Base-by-base conservation (phyloP, 2,888 invertebrate species). In the Platerodrilus igneus region DNA sequence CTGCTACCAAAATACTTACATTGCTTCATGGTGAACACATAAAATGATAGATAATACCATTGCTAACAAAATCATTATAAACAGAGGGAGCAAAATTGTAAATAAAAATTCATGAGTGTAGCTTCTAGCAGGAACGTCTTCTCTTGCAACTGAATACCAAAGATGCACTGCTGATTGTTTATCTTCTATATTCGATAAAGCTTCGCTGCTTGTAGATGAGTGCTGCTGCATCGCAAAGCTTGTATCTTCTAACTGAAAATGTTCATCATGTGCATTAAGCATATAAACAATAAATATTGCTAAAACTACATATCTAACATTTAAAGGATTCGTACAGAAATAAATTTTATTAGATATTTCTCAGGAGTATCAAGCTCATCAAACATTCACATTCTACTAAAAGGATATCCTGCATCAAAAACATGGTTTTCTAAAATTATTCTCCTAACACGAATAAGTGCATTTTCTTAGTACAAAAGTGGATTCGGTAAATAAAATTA, bases 11-110 rank as follows among this genome's bases (percentile, higher is more conserved):
- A 9, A 19, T 34, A 80, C 86, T 85, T 66, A 87, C 86, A 83
- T 72, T 59, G 82, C 79, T 48, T 83, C 82, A 56, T 85, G 81
- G 51, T 85, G 80, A 50, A 86, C 79, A 63, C 87, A 88, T 7
- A 88, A 69, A 1, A 84, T 78, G 2, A 82, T 76, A 0, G 86
- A 83, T 2, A 88, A 63, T 4, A 83, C 71, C 2, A 81, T 73
- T 1, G 81, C 73, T 2, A 86, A 67, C 10, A 85, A 60, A 26
- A 85, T 65, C 59, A 88, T 71, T 26, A 87, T 69, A 36, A 81
- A 63, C 47, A 81, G 70, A 0, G 88, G 87, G 8, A 83, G 74
- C 7, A 84, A 75, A 39, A 86, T 75, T 0, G 85, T 81, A 2
- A 82, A 77, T 0, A 79, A 73, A 49, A 86, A 70, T 58, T 86